Conservation (phyloP, 2,888 invertebrate genomes). For the Agriotes lineatus region DNA sequence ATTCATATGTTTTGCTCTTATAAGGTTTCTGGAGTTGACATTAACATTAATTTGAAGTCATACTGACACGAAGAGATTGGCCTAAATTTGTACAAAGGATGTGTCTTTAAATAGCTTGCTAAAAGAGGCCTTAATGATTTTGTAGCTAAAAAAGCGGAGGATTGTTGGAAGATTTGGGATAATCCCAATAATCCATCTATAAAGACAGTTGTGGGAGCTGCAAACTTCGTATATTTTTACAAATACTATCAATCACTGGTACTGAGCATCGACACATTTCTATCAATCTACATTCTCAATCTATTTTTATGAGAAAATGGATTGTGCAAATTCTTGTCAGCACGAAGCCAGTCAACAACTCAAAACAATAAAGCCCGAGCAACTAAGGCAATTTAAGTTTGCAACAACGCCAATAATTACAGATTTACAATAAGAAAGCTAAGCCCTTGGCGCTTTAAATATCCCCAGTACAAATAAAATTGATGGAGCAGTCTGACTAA, state of each 20-base stretch:
- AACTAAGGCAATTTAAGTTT: not conserved
- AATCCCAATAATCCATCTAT: not conserved
- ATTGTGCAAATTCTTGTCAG: constrained; percentile 10
- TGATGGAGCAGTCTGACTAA: not conserved
- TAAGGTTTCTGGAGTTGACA: not conserved
- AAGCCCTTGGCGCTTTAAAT: not conserved
- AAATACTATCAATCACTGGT: constrained; percentile 22
- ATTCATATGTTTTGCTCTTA: not conserved
- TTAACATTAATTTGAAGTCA: not conserved
- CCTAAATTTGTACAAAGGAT: not conserved
- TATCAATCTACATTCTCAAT: constrained; percentile 22
- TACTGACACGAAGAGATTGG: not conserved
- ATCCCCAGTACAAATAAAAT: not conserved
- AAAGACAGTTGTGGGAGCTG: constrained; percentile 5
- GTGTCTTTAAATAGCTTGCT: too few relatives aligned
- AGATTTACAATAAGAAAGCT: not conserved
- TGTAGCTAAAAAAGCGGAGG: not conserved
- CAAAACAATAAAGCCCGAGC: not conserved
- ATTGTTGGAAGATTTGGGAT: not conserved
- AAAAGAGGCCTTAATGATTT: not conserved
- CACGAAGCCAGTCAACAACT: not conserved
- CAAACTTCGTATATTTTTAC: constrained; percentile 3
- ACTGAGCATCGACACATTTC: constrained; percentile 9
- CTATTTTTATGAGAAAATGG: constrained; percentile 19
- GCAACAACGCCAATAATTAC: not conserved